Percentiles rank a stretch among this genome's conserved stretches.
These are phyloP conservation scores for Pantherophis vulpinus DNA, from an alignment of 2,797 vertebrate species.

Conservation along the genomic window DNA sequence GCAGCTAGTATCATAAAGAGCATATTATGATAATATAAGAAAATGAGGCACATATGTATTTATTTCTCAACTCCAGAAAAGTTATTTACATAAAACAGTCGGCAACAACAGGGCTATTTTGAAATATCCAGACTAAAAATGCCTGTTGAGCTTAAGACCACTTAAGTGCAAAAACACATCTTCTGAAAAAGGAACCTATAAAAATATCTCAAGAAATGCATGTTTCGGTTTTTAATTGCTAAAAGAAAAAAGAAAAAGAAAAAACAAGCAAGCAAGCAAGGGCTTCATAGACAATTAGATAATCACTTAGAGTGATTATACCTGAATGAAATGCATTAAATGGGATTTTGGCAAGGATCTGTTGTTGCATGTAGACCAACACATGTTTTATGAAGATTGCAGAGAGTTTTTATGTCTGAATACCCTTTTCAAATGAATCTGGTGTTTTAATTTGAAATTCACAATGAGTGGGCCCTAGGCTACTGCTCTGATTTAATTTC, in stretches of 20 bases:
- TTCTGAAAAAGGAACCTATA: not conserved
- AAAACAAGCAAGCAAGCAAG: not conserved
- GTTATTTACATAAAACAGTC: constrained; percentile 1
- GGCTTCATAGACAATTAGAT: constrained; percentile 9
- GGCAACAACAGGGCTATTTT: not conserved
- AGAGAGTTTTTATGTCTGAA: constrained; percentile 33
- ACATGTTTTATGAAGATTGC: constrained; percentile 17
- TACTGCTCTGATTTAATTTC: constrained; percentile 42
- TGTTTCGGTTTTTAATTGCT: not conserved
- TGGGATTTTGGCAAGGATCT: constrained; percentile 29
- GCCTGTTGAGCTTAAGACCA: not conserved
- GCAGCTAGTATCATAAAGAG: not conserved
- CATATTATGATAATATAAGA: not conserved
- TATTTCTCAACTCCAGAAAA: not conserved
- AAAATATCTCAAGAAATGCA: not conserved
- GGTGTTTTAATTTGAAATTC: constrained; percentile 32
- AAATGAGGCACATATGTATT: not conserved
- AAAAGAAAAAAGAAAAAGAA: not conserved
- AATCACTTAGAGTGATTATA: constrained; percentile 28
- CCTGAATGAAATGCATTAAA: constrained; percentile 21
- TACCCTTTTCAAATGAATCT: constrained; percentile 29
- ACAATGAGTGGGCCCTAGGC: constrained; percentile 25
- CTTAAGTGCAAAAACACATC: not conserved
- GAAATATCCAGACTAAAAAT: not conserved
- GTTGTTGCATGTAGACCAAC: not conserved